Evolutionary conservation across 30 jellyfish, hydroid and myxozoan species (phyloP).

Genomic region (Aurelia sp.): DNA sequence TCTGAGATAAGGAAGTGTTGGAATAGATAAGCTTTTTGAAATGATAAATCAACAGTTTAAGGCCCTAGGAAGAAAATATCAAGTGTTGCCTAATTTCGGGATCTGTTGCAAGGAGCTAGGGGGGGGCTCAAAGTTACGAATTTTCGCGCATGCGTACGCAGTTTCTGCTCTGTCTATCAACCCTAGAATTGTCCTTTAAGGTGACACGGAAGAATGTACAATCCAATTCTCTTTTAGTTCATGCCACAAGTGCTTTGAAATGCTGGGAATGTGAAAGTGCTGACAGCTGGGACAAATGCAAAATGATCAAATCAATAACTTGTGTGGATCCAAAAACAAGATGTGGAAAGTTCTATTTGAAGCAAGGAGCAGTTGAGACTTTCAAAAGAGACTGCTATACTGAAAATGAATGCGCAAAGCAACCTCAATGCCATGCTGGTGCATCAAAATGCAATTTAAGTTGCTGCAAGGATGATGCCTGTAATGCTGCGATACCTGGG

Average conservation of each 20-base stretch:
- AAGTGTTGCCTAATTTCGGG: too few species aligned
- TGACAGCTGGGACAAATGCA: slow-evolving; percentile 78
- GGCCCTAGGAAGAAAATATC: too few species aligned
- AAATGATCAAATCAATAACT: slow-evolving; percentile 1
- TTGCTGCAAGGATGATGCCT: slow-evolving; percentile 68
- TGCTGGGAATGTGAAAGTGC: slow-evolving; percentile 82
- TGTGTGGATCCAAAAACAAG: slow-evolving; percentile 68
- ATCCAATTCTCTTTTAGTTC: slow-evolving; percentile 4
- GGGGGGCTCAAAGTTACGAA: too few species aligned
- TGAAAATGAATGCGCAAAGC: slow-evolving; percentile 59
- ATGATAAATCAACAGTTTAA: too few species aligned
- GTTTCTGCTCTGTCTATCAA: too few species aligned
- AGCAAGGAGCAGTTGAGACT: slow-evolving; percentile 78
- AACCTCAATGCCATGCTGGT: slow-evolving; percentile 62
- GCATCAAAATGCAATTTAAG: slow-evolving; percentile 54
- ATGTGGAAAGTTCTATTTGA: slow-evolving; percentile 85
- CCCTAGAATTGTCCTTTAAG: too few species aligned
- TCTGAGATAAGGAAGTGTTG: too few species aligned
- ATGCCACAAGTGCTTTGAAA: slow-evolving; percentile 19
- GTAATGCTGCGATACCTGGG: slow-evolving; percentile 51
- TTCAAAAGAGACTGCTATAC: slow-evolving; percentile 81
- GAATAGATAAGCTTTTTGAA: too few species aligned
- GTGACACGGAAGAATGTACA: too few species aligned
- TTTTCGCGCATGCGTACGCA: too few species aligned
- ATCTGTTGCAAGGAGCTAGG: too few species aligned